Base-by-base conservation (phyloP, 2,113 vertebrate species). In the Oreochromis niloticus region DNA sequence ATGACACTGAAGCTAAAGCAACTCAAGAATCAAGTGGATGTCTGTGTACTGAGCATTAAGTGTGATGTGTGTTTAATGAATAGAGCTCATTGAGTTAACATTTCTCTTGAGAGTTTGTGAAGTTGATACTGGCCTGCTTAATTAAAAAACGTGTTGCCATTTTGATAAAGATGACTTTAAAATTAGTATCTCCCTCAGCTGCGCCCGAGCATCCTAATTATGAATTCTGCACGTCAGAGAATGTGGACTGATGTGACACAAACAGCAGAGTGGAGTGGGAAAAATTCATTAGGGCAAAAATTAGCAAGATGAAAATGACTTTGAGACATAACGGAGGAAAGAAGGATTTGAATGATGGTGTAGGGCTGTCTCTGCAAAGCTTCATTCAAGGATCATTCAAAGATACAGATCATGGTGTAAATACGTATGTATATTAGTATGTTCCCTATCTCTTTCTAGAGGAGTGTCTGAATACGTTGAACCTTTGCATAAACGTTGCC, bases 131-230 rank as follows among this genome's bases (percentile, higher is more conserved):
- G 87, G 79, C 89, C 75, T 71, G 89, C 89, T 95, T 95, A 92
- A 95, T 96, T 93, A 95, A 92, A 93, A 94, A 91, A 90, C 63
- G 85, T 91, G 93, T 92, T 92, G 91, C 85, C 85, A 85, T 93
- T 93, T 92, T 91, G 86, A 93, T 90, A 91, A 91, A 88, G 90
- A 94, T 87, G 89, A 90, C 83, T 94, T 93, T 89, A 92, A 92
- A 93, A 94, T 93, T 82, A 92, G 82, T 19, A 57, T 92, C 41
- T 84, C 63, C 82, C 89, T 87, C 8, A 24, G 73, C 90, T 36
- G 55, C 3, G 2, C 48, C 73, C 8, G n/a, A 79, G 85, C 79
- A 63, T 56, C 83, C 50, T 75, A 36, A 80, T 89, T 80, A 84
- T 81, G 22, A 59, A 54, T 39, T 6, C n/a, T 41, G 50, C 17